phyloP scores from a whole-genome alignment of 1,140 invertebrate genomes.

The Argopecten irradians region DNA sequence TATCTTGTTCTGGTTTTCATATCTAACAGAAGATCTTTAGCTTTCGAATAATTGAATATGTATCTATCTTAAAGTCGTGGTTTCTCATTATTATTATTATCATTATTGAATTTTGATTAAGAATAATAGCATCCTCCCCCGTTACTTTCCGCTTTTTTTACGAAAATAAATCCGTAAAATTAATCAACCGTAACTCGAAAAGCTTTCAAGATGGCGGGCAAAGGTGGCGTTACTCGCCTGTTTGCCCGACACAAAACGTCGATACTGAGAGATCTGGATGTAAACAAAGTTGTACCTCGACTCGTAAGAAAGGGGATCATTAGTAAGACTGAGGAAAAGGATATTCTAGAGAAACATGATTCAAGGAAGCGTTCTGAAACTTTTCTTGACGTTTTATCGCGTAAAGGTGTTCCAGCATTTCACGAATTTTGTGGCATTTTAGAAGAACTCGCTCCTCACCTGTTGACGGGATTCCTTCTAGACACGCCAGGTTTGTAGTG shows the following conservation, averaged over 20 bases:
- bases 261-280: slow-evolving; percentile 67
- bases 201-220: slow-evolving; percentile 69
- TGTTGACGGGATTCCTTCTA: slow-evolving; percentile 65
- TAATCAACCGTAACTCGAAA: slow-evolving; percentile 24
- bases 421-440: slow-evolving; percentile 67
- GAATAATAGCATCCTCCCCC: no score
- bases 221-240: slow-evolving; percentile 59
- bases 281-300: slow-evolving; percentile 62
- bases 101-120: no score
- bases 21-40: no score
- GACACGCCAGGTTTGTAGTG: slow-evolving; percentile 62
- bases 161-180: slow-evolving; percentile 15
- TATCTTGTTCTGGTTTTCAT: no score
- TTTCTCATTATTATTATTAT: no score
- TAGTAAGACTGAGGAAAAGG: slow-evolving; percentile 60
- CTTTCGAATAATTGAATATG: no score
- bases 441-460: slow-evolving; percentile 62
- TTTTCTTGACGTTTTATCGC: slow-evolving; percentile 67
- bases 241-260: slow-evolving; percentile 62
- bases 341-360: slow-evolving; percentile 53
- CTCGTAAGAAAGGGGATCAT: slow-evolving; percentile 64
- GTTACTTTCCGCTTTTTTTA: background rate
- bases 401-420: slow-evolving; percentile 67
- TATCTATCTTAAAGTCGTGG: no score
- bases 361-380: slow-evolving; percentile 54